These are phyloP conservation scores for Hylaeus anthracinus DNA, from an alignment of 1,140 invertebrate species.

Conservation along the genomic window DNA sequence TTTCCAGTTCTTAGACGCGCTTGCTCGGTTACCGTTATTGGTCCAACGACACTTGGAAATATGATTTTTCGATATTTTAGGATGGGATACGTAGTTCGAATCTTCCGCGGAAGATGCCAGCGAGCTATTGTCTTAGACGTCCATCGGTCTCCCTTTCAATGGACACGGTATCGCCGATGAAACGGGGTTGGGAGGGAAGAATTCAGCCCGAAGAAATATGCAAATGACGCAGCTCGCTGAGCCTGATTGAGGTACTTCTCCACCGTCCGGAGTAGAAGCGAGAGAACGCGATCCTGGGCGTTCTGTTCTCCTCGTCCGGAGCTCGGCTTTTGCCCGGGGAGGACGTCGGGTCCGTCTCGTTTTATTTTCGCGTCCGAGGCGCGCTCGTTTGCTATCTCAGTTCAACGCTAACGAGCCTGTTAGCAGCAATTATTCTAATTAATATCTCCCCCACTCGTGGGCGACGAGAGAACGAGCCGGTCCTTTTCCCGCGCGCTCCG, in stretches of 20 bases:
- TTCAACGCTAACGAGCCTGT: conserved; percentile 80
- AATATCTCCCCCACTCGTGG: conserved; percentile 75
- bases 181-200: not conserved
- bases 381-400: conserved; percentile 76
- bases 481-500: conserved; percentile 24
- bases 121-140: too few relatives aligned
- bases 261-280: conserved; percentile 45
- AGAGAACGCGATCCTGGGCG: conserved; percentile 2
- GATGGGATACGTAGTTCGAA: too few relatives aligned
- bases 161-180: not conserved
- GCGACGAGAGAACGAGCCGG: conserved; percentile 23
- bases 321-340: conserved; percentile 50
- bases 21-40: too few relatives aligned
- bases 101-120: too few relatives aligned
- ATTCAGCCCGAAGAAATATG: conserved; percentile 70
- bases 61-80: too few relatives aligned
- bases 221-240: conserved; percentile 67
- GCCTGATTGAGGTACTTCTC: conserved; percentile 70
- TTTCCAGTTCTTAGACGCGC: too few relatives aligned
- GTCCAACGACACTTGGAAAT: too few relatives aligned
- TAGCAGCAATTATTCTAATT: conserved; percentile 82
- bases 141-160: too few relatives aligned
- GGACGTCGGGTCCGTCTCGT: conserved; percentile 48
- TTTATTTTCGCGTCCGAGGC: conserved; percentile 71
- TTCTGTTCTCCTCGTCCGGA: not conserved